phyloP scores from a whole-genome alignment of 2,797 vertebrate species.

The Cephalopachus bancanus region DNA sequence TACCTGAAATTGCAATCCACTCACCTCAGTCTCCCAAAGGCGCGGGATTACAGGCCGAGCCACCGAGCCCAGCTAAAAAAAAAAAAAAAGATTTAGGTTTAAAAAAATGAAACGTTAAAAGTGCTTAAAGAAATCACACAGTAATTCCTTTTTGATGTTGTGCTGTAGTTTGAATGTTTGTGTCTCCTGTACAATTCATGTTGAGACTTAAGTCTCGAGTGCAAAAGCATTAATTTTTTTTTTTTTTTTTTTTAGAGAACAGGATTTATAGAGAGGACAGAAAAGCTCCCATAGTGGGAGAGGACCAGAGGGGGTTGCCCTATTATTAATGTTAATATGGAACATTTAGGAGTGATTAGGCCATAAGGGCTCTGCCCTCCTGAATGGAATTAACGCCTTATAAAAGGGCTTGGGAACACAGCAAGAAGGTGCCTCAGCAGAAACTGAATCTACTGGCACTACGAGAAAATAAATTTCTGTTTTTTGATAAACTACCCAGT shows the following conservation, averaged over 20 bases:
- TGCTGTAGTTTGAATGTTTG: too few species aligned
- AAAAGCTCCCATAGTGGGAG: too few species aligned
- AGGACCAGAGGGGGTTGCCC: too few species aligned
- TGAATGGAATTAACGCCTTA: not conserved
- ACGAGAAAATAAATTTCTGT: not conserved
- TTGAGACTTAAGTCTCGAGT: not conserved
- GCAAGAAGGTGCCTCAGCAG: not conserved
- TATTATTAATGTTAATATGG: too few species aligned
- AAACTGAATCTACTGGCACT: too few species aligned
- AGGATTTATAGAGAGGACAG: too few species aligned
- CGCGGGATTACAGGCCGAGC: too few species aligned
- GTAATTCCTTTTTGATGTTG: not conserved
- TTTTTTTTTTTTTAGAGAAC: too few species aligned
- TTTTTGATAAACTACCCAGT: not conserved
- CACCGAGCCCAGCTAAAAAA: too few species aligned
- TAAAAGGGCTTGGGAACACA: not conserved
- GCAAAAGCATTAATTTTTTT: not conserved
- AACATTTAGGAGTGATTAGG: not conserved
- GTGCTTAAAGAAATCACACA: not conserved
- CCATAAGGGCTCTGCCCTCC: not conserved
- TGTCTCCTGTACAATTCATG: not conserved
- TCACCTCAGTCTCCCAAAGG: too few species aligned
- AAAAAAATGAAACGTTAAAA: not conserved
- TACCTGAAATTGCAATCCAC: not conserved
- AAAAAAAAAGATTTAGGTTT: too few species aligned